These are phyloP conservation scores for Chromis chromis DNA, from an alignment of 2,797 vertebrate genomes.

Conservation along the genomic window DNA sequence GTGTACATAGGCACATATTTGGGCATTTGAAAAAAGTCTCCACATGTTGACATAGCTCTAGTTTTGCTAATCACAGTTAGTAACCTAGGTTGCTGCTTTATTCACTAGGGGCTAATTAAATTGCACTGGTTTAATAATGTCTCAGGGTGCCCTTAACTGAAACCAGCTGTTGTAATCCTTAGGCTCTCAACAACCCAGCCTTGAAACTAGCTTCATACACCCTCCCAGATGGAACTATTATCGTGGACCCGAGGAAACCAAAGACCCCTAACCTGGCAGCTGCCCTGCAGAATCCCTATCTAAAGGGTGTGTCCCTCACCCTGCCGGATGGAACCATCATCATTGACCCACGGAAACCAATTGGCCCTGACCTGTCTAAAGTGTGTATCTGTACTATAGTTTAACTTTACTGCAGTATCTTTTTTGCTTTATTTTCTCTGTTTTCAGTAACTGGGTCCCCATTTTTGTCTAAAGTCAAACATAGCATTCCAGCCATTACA, in stretches of 20 bases:
- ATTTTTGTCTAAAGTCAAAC: slow-evolving; percentile 11
- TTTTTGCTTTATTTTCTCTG: neutral
- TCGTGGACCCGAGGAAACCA: slow-evolving; percentile 82
- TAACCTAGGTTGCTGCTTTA: slow-evolving; percentile 17
- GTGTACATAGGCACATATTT: neutral
- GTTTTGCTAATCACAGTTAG: slow-evolving; percentile 2
- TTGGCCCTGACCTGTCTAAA: slow-evolving; percentile 72
- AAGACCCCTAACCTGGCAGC: slow-evolving; percentile 73
- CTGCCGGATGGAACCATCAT: slow-evolving; percentile 84
- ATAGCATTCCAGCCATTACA: neutral
- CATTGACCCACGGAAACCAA: slow-evolving; percentile 79
- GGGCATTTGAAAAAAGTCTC: neutral
- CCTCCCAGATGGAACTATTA: slow-evolving; percentile 84
- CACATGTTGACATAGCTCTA: neutral
- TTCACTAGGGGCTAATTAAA: slow-evolving; percentile 1
- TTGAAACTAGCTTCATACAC: slow-evolving; percentile 79
- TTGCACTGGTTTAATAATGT: slow-evolving; percentile 13
- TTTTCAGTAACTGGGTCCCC: neutral
- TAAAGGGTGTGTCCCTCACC: slow-evolving; percentile 77
- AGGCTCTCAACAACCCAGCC: slow-evolving; percentile 84
- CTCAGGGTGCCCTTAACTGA: slow-evolving; percentile 1
- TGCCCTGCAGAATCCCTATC: slow-evolving; percentile 81
- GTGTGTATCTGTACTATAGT: slow-evolving; percentile 49
- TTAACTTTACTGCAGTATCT: neutral
- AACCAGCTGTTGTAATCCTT: slow-evolving; percentile 26